A percentile compares a stretch with the other conserved stretches of the same genome.
Conservation (phyloP, 2,113 vertebrate genomes). For the Clarias batrachus region DNA sequence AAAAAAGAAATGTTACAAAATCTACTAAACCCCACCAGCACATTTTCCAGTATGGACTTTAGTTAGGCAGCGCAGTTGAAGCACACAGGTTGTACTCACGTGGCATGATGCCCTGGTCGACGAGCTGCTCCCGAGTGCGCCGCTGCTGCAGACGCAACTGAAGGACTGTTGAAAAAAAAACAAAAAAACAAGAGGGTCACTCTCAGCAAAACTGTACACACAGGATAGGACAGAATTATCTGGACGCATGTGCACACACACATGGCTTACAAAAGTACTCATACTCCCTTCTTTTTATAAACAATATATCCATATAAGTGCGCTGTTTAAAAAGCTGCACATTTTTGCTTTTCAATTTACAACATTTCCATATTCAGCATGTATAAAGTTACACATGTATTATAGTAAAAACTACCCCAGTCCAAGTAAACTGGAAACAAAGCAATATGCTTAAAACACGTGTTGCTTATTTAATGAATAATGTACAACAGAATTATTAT, state of each 20-base stretch:
- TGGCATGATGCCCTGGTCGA: constrained; percentile 99
- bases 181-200: constrained; percentile 29
- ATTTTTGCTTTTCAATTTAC: constrained; percentile 14
- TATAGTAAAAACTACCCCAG: background rate
- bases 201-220: background rate
- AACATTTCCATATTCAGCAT: constrained; percentile 1
- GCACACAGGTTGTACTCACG: constrained; percentile 76
- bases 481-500: background rate
- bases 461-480: background rate
- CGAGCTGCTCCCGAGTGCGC: constrained; percentile 92
- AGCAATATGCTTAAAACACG: background rate
- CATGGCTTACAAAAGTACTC: constrained; percentile 12
- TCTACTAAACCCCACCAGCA: background rate
- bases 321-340: constrained; percentile 5
- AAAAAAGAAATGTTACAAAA: background rate
- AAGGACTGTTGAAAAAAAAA: constrained; percentile 75
- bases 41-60: constrained; percentile 1
- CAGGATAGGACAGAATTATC: background rate
- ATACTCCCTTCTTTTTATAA: constrained; percentile 25
- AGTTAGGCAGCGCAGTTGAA: background rate
- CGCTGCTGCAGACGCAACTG: constrained; percentile 94
- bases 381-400: background rate
- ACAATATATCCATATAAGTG: background rate
- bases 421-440: background rate
- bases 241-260: background rate